Evolutionary conservation across 2,797 vertebrate genomes (phyloP).

Genomic region (Paratrypauchen microcephalus): DNA sequence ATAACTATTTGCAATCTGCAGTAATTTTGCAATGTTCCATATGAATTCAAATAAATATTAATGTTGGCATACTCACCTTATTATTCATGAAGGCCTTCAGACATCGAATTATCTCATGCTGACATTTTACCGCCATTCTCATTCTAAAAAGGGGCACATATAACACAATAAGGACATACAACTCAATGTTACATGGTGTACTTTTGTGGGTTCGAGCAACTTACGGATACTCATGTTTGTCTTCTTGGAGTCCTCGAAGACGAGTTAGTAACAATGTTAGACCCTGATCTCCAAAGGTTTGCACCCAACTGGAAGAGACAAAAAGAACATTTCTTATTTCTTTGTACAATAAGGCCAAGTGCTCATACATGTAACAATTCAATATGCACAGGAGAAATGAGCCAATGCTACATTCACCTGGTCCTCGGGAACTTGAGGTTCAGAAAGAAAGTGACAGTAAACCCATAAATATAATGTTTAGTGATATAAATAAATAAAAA

Average conservation of each 20-base stretch:
- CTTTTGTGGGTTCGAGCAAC: slow-evolving; percentile 16
- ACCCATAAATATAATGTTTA: too few relatives aligned
- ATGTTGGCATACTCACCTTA: slow-evolving; percentile 74
- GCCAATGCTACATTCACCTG: too few relatives aligned
- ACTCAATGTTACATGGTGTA: too few relatives aligned
- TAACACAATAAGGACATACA: too few relatives aligned
- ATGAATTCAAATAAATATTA: background rate
- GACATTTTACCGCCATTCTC: slow-evolving; percentile 74
- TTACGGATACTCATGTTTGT: slow-evolving; percentile 80
- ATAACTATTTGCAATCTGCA: too few relatives aligned
- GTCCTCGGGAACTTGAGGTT: too few relatives aligned
- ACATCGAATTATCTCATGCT: slow-evolving; percentile 92
- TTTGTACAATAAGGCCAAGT: background rate
- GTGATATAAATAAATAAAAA: too few relatives aligned
- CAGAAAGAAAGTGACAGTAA: too few relatives aligned
- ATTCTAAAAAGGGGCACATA: slow-evolving; percentile 37
- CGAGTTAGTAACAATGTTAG: slow-evolving; percentile 81
- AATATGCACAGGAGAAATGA: too few relatives aligned
- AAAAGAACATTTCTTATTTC: background rate
- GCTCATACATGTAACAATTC: background rate
- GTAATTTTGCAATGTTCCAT: background rate
- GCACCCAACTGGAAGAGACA: slow-evolving; percentile 84
- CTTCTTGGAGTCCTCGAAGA: slow-evolving; percentile 84
- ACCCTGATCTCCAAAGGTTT: slow-evolving; percentile 90
- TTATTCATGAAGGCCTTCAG: slow-evolving; percentile 97